phyloP scores from a whole-genome alignment of 2,888 invertebrate species.

The Saturnia pavonia region DNA sequence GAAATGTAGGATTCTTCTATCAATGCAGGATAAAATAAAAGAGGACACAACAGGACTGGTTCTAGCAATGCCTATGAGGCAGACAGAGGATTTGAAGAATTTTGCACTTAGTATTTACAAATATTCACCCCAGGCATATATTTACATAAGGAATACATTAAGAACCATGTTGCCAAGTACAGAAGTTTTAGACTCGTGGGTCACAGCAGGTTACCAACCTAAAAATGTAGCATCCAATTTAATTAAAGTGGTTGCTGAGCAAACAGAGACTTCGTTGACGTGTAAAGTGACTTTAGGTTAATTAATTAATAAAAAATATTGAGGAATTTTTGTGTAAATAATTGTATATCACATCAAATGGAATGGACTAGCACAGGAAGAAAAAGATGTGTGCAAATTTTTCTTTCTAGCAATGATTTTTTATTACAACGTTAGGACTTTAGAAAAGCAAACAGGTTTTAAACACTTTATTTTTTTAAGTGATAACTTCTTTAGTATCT shows the following conservation, averaged over 20 bases:
- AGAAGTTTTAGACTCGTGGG: constrained; percentile 68
- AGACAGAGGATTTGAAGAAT: constrained; percentile 73
- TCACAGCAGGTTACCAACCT: constrained; percentile 62
- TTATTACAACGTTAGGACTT: neutral
- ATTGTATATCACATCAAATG: constrained; percentile 11
- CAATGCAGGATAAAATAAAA: constrained; percentile 71
- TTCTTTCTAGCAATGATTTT: neutral
- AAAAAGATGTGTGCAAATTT: neutral
- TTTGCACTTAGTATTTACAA: constrained; percentile 74
- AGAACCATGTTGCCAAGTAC: constrained; percentile 72
- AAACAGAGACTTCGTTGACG: constrained; percentile 65
- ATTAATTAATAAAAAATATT: constrained; percentile 8
- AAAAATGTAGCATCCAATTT: constrained; percentile 57
- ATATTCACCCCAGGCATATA: constrained; percentile 74
- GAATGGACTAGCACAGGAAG: too few relatives aligned
- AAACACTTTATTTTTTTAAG: too few relatives aligned
- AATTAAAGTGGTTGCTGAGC: constrained; percentile 67
- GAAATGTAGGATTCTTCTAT: constrained; percentile 67
- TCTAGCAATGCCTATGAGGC: constrained; percentile 71
- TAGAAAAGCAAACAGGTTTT: too few relatives aligned
- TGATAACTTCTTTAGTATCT: too few relatives aligned
- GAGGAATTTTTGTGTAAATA: constrained; percentile 7
- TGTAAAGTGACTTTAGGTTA: constrained; percentile 68
- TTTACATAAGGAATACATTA: constrained; percentile 71
- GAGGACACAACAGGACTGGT: constrained; percentile 71